These are phyloP conservation scores for Cactoblastis cactorum DNA, from an alignment of 2,888 invertebrate genomes.

Conservation along the genomic window DNA sequence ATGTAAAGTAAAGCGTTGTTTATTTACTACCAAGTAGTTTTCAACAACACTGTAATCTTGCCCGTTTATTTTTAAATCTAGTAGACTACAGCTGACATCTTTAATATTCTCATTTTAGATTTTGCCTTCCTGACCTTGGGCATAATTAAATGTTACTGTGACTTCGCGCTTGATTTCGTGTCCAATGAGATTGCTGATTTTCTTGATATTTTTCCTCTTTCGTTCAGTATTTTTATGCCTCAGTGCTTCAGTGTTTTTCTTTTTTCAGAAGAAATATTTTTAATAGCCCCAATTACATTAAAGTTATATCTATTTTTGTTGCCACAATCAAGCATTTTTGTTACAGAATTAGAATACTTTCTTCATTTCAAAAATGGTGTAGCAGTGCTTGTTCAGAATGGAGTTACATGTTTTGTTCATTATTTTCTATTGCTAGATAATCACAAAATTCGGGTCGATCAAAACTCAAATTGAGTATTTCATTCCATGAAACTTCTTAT, in stretches of 20 bases:
- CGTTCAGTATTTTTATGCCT: no score
- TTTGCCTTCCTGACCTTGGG: conserved; percentile 5
- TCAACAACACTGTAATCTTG: background rate
- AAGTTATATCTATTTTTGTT: no score
- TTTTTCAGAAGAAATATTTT: no score
- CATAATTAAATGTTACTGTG: conserved; percentile 4
- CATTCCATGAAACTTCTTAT: background rate
- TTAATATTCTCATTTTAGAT: conserved; percentile 10
- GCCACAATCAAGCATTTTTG: no score
- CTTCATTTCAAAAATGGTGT: no score
- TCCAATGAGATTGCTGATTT: background rate
- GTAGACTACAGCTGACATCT: conserved; percentile 7
- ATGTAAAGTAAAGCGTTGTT: background rate
- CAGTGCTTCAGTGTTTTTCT: no score
- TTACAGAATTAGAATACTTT: no score
- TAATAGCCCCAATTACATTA: no score
- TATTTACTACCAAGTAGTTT: conserved; percentile 4
- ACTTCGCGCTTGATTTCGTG: background rate
- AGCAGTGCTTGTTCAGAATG: no score
- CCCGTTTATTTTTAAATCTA: conserved; percentile 3
- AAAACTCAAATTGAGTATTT: no score
- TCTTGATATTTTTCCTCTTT: background rate
- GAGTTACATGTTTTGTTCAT: background rate
- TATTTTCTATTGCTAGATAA: background rate
- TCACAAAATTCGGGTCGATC: no score